Evolutionary conservation across 1,140 invertebrate species (phyloP).

Genomic region (Homarus americanus): DNA sequence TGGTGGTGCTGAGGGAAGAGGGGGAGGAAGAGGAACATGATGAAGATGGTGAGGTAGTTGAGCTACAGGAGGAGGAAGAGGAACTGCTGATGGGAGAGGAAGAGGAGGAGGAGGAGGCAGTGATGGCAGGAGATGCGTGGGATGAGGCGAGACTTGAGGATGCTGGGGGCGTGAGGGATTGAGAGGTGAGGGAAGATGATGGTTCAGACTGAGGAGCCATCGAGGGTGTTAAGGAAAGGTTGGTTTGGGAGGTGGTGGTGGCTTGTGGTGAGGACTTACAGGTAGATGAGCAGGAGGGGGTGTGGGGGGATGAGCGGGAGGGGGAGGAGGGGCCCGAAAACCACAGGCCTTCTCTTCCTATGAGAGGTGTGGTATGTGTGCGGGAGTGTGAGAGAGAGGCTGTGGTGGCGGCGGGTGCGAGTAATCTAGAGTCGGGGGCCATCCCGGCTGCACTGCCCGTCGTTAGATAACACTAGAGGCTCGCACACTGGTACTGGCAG

Average conservation of each 20-base stretch:
- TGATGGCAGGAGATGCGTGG: constrained; percentile 29
- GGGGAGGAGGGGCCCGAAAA: constrained; percentile 62
- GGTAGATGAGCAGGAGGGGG: constrained; percentile 34
- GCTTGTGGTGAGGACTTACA: constrained; percentile 1
- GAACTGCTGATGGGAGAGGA: constrained; percentile 14
- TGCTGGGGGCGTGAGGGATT: not conserved
- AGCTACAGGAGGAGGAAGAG: constrained; percentile 31
- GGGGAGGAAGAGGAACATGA: constrained; percentile 30
- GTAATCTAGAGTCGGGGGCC: constrained; percentile 70
- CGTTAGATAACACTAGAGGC: constrained; percentile 65
- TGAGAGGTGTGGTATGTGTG: constrained; percentile 24
- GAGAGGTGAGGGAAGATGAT: not conserved
- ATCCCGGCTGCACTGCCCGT: constrained; percentile 56
- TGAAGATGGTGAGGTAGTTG: constrained; percentile 33
- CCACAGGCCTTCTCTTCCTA: constrained; percentile 68
- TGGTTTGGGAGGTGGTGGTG: constrained; percentile 3
- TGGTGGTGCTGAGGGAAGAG: not conserved
- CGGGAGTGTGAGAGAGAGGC: constrained; percentile 6
- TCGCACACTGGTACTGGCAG: constrained; percentile 66
- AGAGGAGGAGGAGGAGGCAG: constrained; percentile 38
- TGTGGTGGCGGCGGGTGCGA: constrained; percentile 43
- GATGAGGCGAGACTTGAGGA: constrained; percentile 21
- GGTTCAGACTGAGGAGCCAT: constrained; percentile 13
- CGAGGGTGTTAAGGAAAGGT: constrained; percentile 21
- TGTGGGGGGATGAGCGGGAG: constrained; percentile 32